A percentile compares a stretch with the other conserved stretches of the same genome.
These are phyloP conservation scores for Stichopus chloronotus DNA, from an alignment of 35 echinoderm and acorn worm species.

Conservation along the genomic window DNA sequence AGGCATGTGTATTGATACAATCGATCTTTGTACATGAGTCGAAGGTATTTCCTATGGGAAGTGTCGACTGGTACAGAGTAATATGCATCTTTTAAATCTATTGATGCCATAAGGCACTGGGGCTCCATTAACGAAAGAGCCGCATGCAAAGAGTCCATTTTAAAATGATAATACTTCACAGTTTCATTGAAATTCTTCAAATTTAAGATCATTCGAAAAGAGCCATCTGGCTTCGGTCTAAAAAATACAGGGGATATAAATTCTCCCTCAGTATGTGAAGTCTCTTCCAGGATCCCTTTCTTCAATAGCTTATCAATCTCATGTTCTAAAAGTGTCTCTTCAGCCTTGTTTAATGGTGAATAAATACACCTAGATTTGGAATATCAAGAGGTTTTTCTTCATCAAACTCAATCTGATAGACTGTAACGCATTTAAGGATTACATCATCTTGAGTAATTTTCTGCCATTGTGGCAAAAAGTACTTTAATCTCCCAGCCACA, in stretches of 20 bases:
- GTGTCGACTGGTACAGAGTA: conserved; percentile 29
- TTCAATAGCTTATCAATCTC: conserved; percentile 47
- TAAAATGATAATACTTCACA: too few relatives aligned
- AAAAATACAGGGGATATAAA: conserved; percentile 38
- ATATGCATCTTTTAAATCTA: too few relatives aligned
- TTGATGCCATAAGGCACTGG: conserved; percentile 54
- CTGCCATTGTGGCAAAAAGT: conserved; percentile 42
- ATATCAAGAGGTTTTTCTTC: conserved; percentile 6
- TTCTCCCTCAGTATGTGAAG: not conserved
- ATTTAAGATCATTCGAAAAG: too few relatives aligned
- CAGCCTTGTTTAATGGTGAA: conserved; percentile 47
- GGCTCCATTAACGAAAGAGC: conserved; percentile 40
- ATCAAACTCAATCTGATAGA: conserved; percentile 46
- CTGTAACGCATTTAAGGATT: conserved; percentile 7
- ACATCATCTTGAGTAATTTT: not conserved
- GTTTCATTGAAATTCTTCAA: too few relatives aligned
- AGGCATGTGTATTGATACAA: conserved; percentile 56
- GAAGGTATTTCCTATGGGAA: conserved; percentile 39
- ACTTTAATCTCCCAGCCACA: conserved; percentile 36
- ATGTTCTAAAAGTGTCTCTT: conserved; percentile 26
- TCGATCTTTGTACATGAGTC: conserved; percentile 36
- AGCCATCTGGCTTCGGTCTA: too few relatives aligned
- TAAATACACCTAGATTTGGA: conserved; percentile 25
- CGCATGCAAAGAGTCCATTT: conserved; percentile 56
- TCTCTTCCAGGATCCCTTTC: conserved; percentile 45